Percentiles rank a stretch among this genome's conserved stretches.
phyloP scores from a whole-genome alignment of 2,888 invertebrate genomes.

The Noctua janthina region DNA sequence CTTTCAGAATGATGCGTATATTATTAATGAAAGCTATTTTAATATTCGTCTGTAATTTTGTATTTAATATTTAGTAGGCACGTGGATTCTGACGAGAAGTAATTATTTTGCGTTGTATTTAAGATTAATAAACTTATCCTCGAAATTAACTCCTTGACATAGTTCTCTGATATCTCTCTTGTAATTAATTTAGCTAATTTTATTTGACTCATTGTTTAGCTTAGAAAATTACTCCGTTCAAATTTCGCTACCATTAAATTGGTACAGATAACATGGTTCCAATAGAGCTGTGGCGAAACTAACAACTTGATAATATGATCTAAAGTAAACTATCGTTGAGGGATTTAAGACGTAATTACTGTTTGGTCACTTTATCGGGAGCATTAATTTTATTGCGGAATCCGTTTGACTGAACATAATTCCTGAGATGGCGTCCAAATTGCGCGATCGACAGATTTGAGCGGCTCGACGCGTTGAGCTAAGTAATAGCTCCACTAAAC shows the following conservation, averaged over 20 bases:
- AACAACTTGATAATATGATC: slow-evolving; percentile 53
- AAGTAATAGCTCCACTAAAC: slow-evolving; percentile 68
- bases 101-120: slow-evolving; percentile 51
- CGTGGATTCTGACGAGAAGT: slow-evolving; percentile 27
- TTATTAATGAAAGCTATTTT: slow-evolving; percentile 62
- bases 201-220: slow-evolving; percentile 40
- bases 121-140: slow-evolving; percentile 46
- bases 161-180: slow-evolving; percentile 36
- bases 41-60: slow-evolving; percentile 49
- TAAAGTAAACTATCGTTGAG: slow-evolving; percentile 45
- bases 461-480: slow-evolving; percentile 61
- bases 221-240: slow-evolving; percentile 51
- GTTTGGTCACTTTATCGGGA: slow-evolving; percentile 48
- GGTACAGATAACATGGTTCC: slow-evolving; percentile 44
- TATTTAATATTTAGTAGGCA: slow-evolving; percentile 35
- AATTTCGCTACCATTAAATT: slow-evolving; percentile 53
- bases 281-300: slow-evolving; percentile 49
- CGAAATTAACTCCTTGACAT: slow-evolving; percentile 59
- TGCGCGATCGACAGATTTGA: slow-evolving; percentile 63
- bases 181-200: slow-evolving; percentile 53
- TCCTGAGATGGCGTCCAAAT: slow-evolving; percentile 57
- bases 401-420: slow-evolving; percentile 53
- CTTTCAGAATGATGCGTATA: slow-evolving; percentile 29
- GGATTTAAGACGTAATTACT: slow-evolving; percentile 53
- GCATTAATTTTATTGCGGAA: slow-evolving; percentile 57